These are phyloP conservation scores for Actinernus sp. DNA, from an alignment of 92 coral and sea anemone species.

Conservation along the genomic window DNA sequence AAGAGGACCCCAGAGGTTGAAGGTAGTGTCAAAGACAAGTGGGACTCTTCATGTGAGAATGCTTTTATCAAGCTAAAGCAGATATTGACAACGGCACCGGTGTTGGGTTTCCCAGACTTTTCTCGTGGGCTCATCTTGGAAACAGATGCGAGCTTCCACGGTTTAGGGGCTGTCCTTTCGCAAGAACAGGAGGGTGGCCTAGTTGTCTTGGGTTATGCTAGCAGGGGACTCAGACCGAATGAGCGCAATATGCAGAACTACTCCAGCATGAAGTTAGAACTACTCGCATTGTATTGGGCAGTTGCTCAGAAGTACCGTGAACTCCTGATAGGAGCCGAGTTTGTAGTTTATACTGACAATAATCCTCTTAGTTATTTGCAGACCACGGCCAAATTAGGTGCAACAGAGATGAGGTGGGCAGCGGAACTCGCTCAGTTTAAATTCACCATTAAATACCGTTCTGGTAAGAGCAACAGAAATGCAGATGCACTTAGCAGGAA, in stretches of 20 bases:
- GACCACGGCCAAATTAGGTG: slow-evolving; percentile 67
- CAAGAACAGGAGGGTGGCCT: slow-evolving; percentile 34
- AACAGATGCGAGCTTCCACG: slow-evolving; percentile 50
- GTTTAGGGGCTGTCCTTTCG: slow-evolving; percentile 32
- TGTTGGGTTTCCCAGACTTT: slow-evolving; percentile 67
- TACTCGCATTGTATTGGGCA: slow-evolving; percentile 76
- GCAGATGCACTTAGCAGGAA: slow-evolving; percentile 72
- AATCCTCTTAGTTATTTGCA: slow-evolving; percentile 58
- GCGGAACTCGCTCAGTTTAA: slow-evolving; percentile 68
- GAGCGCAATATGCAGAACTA: slow-evolving; percentile 45
- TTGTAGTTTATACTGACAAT: slow-evolving; percentile 34
- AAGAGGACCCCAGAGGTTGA: neutral
- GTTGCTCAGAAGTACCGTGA: slow-evolving; percentile 71
- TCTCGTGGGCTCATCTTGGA: slow-evolving; percentile 41
- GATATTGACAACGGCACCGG: slow-evolving; percentile 56
- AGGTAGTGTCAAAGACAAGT: slow-evolving; percentile 22
- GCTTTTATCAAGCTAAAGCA: slow-evolving; percentile 46
- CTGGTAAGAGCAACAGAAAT: slow-evolving; percentile 50
- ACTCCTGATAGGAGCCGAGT: slow-evolving; percentile 49
- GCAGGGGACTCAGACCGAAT: slow-evolving; percentile 31
- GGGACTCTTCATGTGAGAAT: slow-evolving; percentile 54
- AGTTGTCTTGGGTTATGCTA: slow-evolving; percentile 54
- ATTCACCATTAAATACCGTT: slow-evolving; percentile 50
- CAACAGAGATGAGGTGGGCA: slow-evolving; percentile 49
- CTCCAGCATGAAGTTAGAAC: slow-evolving; percentile 63